A percentile compares a stretch with the other conserved stretches of the same genome.
Conservation (phyloP, 2,888 invertebrate genomes). For the Aphrophora alni region DNA sequence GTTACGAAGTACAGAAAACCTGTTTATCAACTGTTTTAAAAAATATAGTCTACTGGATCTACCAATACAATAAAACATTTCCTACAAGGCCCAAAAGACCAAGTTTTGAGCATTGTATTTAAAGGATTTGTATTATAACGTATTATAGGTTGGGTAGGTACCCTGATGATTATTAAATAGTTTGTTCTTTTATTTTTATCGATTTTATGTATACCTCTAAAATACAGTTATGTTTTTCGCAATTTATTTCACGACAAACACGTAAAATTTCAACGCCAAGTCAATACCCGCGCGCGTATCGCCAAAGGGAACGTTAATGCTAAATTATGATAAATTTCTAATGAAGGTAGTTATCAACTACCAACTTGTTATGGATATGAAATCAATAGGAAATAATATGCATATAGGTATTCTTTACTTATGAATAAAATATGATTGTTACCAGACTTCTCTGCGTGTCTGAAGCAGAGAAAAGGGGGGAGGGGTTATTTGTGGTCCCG, state of each 20-base stretch:
- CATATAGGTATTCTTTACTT: not conserved
- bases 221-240: no score
- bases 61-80: no score
- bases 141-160: no score
- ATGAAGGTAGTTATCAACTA: not conserved
- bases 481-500: not conserved
- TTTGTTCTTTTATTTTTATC: no score
- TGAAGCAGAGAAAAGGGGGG: not conserved
- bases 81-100: no score
- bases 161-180: no score
- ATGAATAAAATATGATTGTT: slow-evolving; percentile 6
- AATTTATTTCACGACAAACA: not conserved
- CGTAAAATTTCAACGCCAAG: not conserved
- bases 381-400: not conserved
- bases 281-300: not conserved
- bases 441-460: not conserved
- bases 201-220: no score
- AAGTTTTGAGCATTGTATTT: no score
- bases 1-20: no score
- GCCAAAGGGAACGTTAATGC: not conserved
- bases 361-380: not conserved
- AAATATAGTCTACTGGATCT: no score
- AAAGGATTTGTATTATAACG: no score
- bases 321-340: not conserved
- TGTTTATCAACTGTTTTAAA: no score